Conservation (phyloP, 2,797 vertebrate genomes). For the Gymnopithys bicolor region DNA sequence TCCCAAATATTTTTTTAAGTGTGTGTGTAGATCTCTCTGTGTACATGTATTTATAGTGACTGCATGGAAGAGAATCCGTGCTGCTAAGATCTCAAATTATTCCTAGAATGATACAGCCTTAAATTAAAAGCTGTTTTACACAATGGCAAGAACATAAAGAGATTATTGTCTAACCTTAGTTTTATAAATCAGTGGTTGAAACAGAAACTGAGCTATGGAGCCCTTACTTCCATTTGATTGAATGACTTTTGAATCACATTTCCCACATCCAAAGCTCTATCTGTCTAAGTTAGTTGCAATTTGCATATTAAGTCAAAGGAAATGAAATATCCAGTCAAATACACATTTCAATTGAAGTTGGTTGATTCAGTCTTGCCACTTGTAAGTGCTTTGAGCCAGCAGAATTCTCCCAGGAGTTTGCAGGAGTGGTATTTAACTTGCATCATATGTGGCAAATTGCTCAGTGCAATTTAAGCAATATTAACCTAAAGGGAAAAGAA, state of each 20-base stretch:
- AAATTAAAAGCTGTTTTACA: not conserved
- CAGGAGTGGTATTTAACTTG: constrained; percentile 29
- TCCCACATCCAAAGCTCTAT: constrained; percentile 15
- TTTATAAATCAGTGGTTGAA: not conserved
- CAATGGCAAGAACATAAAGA: not conserved
- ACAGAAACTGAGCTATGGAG: not conserved
- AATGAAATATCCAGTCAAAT: constrained; percentile 33
- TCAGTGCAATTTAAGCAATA: not conserved
- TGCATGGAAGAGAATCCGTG: not conserved
- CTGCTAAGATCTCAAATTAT: not conserved
- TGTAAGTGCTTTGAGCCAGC: constrained; percentile 9
- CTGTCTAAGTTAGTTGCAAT: not conserved
- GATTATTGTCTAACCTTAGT: not conserved
- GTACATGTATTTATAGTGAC: not conserved
- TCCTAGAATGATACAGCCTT: not conserved
- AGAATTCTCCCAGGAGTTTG: not conserved
- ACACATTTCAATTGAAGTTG: not conserved
- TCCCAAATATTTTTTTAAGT: not conserved
- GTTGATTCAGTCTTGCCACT: not conserved
- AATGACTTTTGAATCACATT: not conserved
- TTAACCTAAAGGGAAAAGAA: constrained; percentile 27
- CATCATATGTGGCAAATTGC: constrained; percentile 13
- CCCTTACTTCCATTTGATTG: not conserved
- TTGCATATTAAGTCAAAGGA: constrained; percentile 1
- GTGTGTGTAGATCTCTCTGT: not conserved